phyloP scores from a whole-genome alignment of 2,797 vertebrate species.

The Etheostoma nigrum region DNA sequence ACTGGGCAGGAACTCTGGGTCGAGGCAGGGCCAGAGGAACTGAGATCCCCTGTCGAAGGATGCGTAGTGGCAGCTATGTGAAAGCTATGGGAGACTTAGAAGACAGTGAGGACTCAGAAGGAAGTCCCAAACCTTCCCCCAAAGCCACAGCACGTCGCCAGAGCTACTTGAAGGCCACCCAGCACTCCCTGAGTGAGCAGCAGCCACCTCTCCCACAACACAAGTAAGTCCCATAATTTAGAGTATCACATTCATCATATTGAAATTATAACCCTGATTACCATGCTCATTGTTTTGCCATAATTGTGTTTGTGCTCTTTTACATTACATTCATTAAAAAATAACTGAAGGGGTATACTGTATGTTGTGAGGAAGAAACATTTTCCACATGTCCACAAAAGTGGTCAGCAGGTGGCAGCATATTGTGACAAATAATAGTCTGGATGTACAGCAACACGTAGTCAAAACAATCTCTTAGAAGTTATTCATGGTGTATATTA shows the following conservation, averaged over 20 bases:
- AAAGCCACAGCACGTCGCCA: conserved; percentile 97
- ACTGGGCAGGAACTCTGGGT: conserved; percentile 92
- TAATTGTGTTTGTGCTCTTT: conserved; percentile 36
- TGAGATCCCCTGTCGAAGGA: conserved; percentile 96
- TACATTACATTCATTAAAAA: conserved; percentile 47
- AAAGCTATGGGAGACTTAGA: conserved; percentile 97
- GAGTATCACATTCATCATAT: background rate
- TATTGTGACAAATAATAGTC: conserved; percentile 49
- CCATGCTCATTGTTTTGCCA: conserved; percentile 41
- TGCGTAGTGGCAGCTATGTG: conserved; percentile 99
- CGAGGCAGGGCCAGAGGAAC: conserved; percentile 82
- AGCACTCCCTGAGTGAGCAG: conserved; percentile 96
- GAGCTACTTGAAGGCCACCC: conserved; percentile 99
- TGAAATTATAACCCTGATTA: conserved; percentile 7
- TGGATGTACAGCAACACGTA: conserved; percentile 8
- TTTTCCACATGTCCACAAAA: conserved; percentile 39
- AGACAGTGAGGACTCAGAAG: conserved; percentile 96
- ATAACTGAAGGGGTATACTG: background rate
- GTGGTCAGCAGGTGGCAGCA: conserved; percentile 79
- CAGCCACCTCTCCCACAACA: conserved; percentile 88
- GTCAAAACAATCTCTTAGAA: background rate
- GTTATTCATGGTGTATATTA: background rate
- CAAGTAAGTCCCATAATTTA: conserved; percentile 85
- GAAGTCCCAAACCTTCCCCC: conserved; percentile 96
- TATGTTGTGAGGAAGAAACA: conserved; percentile 1